These are phyloP conservation scores for Bombus waltoni DNA, from an alignment of 1,140 invertebrate genomes.

Conservation along the genomic window DNA sequence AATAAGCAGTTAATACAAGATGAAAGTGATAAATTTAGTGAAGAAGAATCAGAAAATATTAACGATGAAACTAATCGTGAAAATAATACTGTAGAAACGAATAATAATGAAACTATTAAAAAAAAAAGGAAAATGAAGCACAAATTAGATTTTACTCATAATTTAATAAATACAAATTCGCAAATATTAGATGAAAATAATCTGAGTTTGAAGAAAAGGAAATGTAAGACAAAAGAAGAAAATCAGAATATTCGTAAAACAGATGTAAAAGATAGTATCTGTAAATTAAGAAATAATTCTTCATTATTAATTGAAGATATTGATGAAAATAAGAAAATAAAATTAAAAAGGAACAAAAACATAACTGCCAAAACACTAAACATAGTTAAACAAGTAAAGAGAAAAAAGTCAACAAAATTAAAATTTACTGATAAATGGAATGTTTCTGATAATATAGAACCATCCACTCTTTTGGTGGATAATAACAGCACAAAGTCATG, in stretches of 20 bases:
- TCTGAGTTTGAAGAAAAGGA: slow-evolving; percentile 14
- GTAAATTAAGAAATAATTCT: slow-evolving; percentile 1
- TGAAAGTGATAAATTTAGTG: slow-evolving; percentile 20
- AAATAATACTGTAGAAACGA: background rate
- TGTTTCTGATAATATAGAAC: slow-evolving; percentile 26
- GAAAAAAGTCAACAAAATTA: slow-evolving; percentile 20
- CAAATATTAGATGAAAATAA: slow-evolving; percentile 13
- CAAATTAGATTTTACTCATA: background rate
- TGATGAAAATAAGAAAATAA: slow-evolving; percentile 27
- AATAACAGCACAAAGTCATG: background rate
- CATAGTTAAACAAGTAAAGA: background rate
- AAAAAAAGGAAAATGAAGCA: slow-evolving; percentile 30
- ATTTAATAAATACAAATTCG: background rate
- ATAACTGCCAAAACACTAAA: background rate
- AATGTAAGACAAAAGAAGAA: background rate
- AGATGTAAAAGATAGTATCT: background rate
- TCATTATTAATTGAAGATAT: background rate
- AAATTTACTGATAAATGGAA: slow-evolving; percentile 21
- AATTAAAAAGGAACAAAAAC: slow-evolving; percentile 21
- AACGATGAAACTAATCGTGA: background rate
- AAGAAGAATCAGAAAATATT: slow-evolving; percentile 33
- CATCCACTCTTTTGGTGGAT: background rate
- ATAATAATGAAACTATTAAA: slow-evolving; percentile 17
- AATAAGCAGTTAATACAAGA: slow-evolving; percentile 17
- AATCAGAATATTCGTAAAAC: background rate